Conservation (phyloP, 2,797 vertebrate genomes). For the Melanotaenia maccullochi region DNA sequence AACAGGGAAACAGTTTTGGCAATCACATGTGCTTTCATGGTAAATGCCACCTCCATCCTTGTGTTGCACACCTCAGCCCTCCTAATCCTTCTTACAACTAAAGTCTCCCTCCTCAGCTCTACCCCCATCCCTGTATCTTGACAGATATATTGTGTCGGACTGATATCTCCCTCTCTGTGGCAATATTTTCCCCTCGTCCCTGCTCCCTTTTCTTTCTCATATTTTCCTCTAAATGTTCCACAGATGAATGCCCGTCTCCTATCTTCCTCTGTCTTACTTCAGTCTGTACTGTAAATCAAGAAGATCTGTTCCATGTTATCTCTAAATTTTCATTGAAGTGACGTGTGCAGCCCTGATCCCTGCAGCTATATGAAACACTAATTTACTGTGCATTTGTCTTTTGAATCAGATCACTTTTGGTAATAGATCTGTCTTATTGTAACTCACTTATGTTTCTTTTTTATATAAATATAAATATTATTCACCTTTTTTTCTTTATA, state of each 20-base stretch:
- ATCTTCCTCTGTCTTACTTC: conserved; percentile 44
- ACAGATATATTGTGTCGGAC: conserved; percentile 43
- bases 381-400: conserved; percentile 18
- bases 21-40: conserved; percentile 26
- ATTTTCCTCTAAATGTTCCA: conserved; percentile 24
- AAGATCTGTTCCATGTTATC: conserved; percentile 67
- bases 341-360: conserved; percentile 37
- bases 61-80: conserved; percentile 3
- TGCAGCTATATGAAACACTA: conserved; percentile 42
- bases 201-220: neutral
- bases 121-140: conserved; percentile 48
- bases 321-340: conserved; percentile 46
- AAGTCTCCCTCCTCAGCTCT: conserved; percentile 39
- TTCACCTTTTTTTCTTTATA: too few relatives aligned
- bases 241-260: conserved; percentile 13
- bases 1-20: neutral
- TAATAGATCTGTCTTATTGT: neutral
- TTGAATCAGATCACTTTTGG: conserved; percentile 7
- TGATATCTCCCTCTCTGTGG: conserved; percentile 27
- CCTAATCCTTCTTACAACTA: conserved; percentile 49
- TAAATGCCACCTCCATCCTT: conserved; percentile 51
- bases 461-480: neutral
- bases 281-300: conserved; percentile 72
- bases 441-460: neutral
- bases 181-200: conserved; percentile 19